Evolutionary conservation across 2,113 vertebrate species (phyloP), one percentile per base, ranked within the genome.

Genomic region (Pachypanchax playfairii): DNA sequence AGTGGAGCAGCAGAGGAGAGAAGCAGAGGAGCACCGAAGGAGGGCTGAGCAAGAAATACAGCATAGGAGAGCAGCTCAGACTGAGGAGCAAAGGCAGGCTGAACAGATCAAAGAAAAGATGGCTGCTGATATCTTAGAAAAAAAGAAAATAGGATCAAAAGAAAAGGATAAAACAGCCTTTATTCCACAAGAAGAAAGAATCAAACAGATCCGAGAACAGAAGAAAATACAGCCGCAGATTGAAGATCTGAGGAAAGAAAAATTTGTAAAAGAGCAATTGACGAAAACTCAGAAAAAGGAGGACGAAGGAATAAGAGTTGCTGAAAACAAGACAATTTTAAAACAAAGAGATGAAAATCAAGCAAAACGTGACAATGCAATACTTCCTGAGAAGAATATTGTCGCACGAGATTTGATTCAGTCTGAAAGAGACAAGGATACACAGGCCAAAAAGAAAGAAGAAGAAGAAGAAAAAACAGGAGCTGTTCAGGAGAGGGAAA

Each of bases 61-160:
- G 21, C 52, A 69, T 1, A 39, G 10, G 3, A 60, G 20, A 73
- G 55, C 9, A 38, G 25, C 7, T 5, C 15, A 59, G 17, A 51
- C 22, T 51, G 65, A 82, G 33, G 55, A 69, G 33, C 57, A 86
- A 61, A 53, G 5, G 44, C 58, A 14, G 51, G 48, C 53, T 47
- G 73, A 79, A 63, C 18, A 55, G 50, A 58, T 17, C 15, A 66
- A 85, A 20, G 65, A 76, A 7, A 58, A 46, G 14, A 67, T 43
- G 57, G 21, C 53, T 2, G 3, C 8, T 18, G 28, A 70, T 53
- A 28, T 18, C 25, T 42, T 60, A 17, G 50, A 65, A 21, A 57
- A 71, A 58, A 66, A 59, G 2, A 54, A 63, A 54, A 49, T 17
- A 43, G 66, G 57, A 43, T 38, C 38, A 3, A 74, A 12, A 57